Conservation (phyloP, 2,888 invertebrate genomes). For the Drosophila paramelanica region DNA sequence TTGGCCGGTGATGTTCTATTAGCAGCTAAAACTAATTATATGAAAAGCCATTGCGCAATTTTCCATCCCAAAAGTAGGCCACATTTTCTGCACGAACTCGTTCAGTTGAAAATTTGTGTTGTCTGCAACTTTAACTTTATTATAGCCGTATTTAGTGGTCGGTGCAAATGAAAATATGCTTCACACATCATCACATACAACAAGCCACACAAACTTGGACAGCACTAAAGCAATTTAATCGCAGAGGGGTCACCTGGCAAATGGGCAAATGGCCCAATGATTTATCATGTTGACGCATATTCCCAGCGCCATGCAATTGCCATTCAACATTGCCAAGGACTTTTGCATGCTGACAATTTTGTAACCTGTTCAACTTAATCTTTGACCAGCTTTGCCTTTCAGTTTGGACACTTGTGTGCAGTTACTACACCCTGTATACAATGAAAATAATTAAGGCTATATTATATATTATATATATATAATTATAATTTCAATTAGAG, state of each 20-base stretch:
- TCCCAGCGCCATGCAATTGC: slow-evolving; percentile 28
- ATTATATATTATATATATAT: too few relatives aligned
- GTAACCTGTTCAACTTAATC: slow-evolving; percentile 50
- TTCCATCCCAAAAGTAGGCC: slow-evolving; percentile 50
- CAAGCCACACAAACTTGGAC: slow-evolving; percentile 2
- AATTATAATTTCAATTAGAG: too few relatives aligned
- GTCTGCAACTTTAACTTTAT: slow-evolving; percentile 26
- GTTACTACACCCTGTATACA: slow-evolving; percentile 3
- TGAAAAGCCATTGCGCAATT: slow-evolving; percentile 55
- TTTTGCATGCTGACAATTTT: slow-evolving; percentile 49
- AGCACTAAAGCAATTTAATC: slow-evolving; percentile 21
- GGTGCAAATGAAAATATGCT: slow-evolving; percentile 42
- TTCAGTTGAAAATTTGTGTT: slow-evolving; percentile 11
- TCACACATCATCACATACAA: slow-evolving; percentile 2
- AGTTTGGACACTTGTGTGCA: slow-evolving; percentile 19
- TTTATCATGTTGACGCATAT: slow-evolving; percentile 53
- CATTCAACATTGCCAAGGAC: slow-evolving; percentile 32
- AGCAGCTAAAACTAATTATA: slow-evolving; percentile 67
- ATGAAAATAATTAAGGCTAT: background rate
- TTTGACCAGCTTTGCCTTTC: slow-evolving; percentile 24
- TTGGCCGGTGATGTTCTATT: slow-evolving; percentile 63
- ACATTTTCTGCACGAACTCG: slow-evolving; percentile 30
- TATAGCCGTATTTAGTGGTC: slow-evolving; percentile 7
- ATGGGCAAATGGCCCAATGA: slow-evolving; percentile 33
- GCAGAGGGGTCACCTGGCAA: slow-evolving; percentile 36